Percentiles rank a stretch among this genome's conserved stretches.
Conservation (phyloP, 53 echinoderm and acorn worm species). For the Astropecten irregularis region DNA sequence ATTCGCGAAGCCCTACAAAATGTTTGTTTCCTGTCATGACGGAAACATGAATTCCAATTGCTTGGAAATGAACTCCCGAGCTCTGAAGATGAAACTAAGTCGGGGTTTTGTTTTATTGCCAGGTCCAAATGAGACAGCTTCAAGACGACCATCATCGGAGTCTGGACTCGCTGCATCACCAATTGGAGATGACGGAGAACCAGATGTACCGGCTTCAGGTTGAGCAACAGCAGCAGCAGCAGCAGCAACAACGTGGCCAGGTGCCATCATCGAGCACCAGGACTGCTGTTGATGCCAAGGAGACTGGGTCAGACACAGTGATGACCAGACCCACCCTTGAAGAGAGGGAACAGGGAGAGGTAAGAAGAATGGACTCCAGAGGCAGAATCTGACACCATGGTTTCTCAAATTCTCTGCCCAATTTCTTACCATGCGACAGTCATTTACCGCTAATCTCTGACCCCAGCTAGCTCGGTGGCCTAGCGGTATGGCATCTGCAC, state of each 20-base stretch:
- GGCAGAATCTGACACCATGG: no score
- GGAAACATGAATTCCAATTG: no score
- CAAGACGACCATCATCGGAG: conserved; percentile 86
- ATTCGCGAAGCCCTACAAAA: no score
- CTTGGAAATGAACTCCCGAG: no score
- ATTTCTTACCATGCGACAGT: no score
- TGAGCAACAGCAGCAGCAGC: conserved; percentile 64
- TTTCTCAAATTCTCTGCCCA: no score
- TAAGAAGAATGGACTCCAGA: no score
- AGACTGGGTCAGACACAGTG: conserved; percentile 50
- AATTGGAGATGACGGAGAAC: conserved; percentile 90
- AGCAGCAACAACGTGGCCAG: background rate
- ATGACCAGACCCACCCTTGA: conserved; percentile 59
- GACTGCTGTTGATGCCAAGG: conserved; percentile 47
- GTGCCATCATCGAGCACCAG: background rate
- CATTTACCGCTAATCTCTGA: no score
- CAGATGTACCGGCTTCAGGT: conserved; percentile 84
- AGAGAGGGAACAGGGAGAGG: conserved; percentile 94
- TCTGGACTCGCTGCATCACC: conserved; percentile 79
- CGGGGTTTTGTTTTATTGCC: no score
- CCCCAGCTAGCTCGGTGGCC: background rate
- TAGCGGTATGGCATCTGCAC: no score
- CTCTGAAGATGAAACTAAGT: no score
- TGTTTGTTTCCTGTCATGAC: no score
- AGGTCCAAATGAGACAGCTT: conserved; percentile 83